These are phyloP conservation scores for Drosophila subquinaria DNA, from an alignment of 2,888 invertebrate genomes.

Conservation along the genomic window DNA sequence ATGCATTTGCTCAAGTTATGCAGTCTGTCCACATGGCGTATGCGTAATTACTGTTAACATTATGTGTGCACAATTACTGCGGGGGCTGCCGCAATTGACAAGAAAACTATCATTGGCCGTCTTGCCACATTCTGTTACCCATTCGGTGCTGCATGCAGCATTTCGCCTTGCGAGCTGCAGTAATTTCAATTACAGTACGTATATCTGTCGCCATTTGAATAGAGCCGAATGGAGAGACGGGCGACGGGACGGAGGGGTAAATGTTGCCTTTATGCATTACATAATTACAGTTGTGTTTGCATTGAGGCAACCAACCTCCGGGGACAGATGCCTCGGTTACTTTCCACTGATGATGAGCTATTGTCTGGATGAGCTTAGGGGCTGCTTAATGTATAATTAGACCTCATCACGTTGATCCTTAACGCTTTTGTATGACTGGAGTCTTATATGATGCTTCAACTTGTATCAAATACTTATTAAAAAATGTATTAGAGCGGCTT, in stretches of 20 bases:
- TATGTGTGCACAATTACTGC: constrained; percentile 13
- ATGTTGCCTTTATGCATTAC: constrained; percentile 75
- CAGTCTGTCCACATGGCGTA: constrained; percentile 60
- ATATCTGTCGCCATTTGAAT: constrained; percentile 62
- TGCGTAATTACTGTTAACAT: constrained; percentile 57
- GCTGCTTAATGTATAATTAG: constrained; percentile 25
- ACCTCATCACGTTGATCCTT: constrained; percentile 17
- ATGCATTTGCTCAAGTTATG: constrained; percentile 53
- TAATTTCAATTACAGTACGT: constrained; percentile 73
- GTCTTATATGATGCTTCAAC: background rate
- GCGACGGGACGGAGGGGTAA: constrained; percentile 28
- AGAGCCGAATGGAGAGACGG: background rate
- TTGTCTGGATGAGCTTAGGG: constrained; percentile 47
- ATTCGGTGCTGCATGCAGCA: constrained; percentile 17
- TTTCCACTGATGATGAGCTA: constrained; percentile 63
- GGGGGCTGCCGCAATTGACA: constrained; percentile 2
- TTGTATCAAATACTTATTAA: background rate
- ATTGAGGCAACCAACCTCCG: constrained; percentile 49
- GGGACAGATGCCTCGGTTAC: constrained; percentile 28
- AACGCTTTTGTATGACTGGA: background rate
- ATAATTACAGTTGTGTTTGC: constrained; percentile 78
- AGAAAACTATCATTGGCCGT: constrained; percentile 35
- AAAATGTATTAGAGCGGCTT: too few relatives aligned
- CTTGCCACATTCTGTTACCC: constrained; percentile 30
- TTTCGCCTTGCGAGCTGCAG: constrained; percentile 43